A percentile compares a stretch with the other conserved stretches of the same genome.
Conservation (phyloP, 2,888 invertebrate genomes). For the Parochlus steinenii region DNA sequence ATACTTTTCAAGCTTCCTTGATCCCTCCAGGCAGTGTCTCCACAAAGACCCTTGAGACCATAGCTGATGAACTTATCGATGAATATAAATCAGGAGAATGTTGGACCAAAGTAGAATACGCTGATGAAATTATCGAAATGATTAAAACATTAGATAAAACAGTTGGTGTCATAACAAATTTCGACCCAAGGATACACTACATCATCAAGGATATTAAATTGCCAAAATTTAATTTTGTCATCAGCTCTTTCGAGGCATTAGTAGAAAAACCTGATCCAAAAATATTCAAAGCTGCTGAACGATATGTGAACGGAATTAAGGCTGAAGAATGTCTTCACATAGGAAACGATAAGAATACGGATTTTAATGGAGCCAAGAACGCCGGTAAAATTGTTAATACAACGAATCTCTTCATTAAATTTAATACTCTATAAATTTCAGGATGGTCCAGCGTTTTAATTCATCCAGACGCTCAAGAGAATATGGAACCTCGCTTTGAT, state of each 20-base stretch:
- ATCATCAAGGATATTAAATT: constrained; percentile 48
- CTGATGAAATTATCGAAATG: constrained; percentile 36
- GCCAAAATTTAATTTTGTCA: constrained; percentile 55
- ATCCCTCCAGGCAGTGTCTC: no score
- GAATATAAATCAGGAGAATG: constrained; percentile 51
- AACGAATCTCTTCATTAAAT: no score
- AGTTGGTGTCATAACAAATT: constrained; percentile 77
- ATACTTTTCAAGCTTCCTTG: constrained; percentile 20
- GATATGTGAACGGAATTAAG: constrained; percentile 19
- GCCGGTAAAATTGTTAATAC: no score
- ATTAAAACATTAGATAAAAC: constrained; percentile 27
- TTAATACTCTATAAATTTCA: no score
- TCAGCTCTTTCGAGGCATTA: constrained; percentile 61
- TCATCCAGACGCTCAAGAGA: not conserved
- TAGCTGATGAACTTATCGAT: constrained; percentile 43
- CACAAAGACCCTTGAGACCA: no score
- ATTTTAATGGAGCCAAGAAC: constrained; percentile 58
- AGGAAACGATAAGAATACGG: constrained; percentile 58
- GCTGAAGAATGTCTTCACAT: constrained; percentile 60
- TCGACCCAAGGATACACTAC: constrained; percentile 58
- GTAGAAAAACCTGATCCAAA: constrained; percentile 24
- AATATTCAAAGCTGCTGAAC: constrained; percentile 30
- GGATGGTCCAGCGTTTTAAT: constrained; percentile 7
- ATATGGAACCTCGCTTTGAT: not conserved
- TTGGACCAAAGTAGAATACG: constrained; percentile 52